Evolutionary conservation across 1,140 invertebrate genomes (phyloP).

Genomic region (Procambarus clarkii): DNA sequence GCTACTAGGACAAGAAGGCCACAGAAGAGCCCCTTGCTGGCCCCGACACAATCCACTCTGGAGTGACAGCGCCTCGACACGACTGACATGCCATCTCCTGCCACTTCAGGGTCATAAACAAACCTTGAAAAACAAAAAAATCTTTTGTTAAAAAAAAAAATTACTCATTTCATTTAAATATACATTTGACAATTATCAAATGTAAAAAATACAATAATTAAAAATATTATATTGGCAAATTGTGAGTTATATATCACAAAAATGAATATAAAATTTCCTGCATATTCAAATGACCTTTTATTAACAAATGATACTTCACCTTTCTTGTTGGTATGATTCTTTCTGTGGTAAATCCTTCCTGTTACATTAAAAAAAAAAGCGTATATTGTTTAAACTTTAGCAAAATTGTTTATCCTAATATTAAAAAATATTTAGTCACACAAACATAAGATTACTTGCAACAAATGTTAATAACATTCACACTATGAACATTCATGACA

Average conservation of each 20-base stretch:
- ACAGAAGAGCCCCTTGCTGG: constrained; percentile 92
- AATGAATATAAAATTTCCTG: neutral
- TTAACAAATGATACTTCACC: constrained; percentile 6
- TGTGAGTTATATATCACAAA: neutral
- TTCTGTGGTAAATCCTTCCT: constrained; percentile 1
- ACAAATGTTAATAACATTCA: neutral
- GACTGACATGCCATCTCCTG: constrained; percentile 70
- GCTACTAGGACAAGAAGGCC: constrained; percentile 91
- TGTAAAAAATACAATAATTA: neutral
- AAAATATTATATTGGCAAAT: neutral
- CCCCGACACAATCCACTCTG: constrained; percentile 92
- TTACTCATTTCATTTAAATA: neutral
- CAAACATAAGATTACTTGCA: neutral
- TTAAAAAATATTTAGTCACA: neutral
- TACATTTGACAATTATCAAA: neutral
- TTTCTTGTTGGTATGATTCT: constrained; percentile 1
- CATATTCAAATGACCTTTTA: constrained; percentile 6
- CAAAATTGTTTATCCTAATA: neutral
- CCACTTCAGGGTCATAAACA: constrained; percentile 82
- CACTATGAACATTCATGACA: neutral
- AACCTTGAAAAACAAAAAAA: constrained; percentile 77
- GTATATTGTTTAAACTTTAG: constrained; percentile 10
- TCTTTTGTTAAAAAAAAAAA: neutral
- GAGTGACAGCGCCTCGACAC: constrained; percentile 78
- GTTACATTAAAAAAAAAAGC: neutral